Conservation (phyloP, 2,797 vertebrate genomes). For the Megalops cyprinoides region DNA sequence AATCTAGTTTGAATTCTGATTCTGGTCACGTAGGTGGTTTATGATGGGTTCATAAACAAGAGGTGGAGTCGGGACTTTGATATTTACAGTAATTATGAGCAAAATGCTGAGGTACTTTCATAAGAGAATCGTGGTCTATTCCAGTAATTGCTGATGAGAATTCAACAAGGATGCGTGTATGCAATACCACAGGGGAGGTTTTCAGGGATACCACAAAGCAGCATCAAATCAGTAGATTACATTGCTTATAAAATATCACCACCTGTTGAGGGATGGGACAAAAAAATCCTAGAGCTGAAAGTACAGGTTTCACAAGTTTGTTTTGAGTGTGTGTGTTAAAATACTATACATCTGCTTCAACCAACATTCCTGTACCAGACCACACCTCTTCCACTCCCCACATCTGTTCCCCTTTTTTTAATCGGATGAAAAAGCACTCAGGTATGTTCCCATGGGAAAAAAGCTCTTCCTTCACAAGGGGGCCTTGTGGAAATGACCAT, state of each 20-base stretch:
- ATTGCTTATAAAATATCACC: too few relatives aligned
- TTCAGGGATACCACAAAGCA: neutral
- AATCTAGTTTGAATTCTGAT: conserved; percentile 42
- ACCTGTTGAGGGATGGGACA: conserved; percentile 66
- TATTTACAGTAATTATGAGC: neutral
- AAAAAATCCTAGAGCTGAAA: conserved; percentile 67
- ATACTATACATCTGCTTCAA: conserved; percentile 12
- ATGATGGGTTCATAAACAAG: conserved; percentile 36
- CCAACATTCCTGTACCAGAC: conserved; percentile 39
- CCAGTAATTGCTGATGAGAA: neutral
- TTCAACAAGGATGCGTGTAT: neutral
- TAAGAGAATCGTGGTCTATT: neutral
- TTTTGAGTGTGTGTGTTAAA: conserved; percentile 32
- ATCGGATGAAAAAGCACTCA: neutral
- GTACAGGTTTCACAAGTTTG: conserved; percentile 57
- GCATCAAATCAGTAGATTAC: conserved; percentile 53
- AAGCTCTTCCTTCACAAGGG: neutral
- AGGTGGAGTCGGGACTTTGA: conserved; percentile 13
- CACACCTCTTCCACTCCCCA: neutral
- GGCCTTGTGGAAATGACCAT: conserved; percentile 20
- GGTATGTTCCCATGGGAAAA: neutral
- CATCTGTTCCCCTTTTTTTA: neutral
- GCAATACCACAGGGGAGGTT: neutral
- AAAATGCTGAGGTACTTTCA: neutral
- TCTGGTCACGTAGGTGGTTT: conserved; percentile 23